Conservation (phyloP, 2,113 vertebrate genomes). For the Salvelinus namaycush region DNA sequence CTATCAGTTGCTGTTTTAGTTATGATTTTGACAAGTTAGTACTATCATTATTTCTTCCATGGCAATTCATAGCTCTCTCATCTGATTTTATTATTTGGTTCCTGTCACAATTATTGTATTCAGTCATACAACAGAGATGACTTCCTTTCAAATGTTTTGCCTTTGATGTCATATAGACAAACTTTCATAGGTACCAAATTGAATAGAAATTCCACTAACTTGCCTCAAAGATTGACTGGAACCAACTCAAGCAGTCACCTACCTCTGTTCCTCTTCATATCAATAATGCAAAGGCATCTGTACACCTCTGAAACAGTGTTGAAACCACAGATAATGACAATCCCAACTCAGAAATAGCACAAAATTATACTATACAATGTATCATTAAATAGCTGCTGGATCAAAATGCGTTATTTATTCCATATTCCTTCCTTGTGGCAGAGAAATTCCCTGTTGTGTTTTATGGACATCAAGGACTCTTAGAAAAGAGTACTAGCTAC, state of each 20-base stretch:
- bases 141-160: conserved; percentile 65
- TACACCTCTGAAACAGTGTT: neutral
- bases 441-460: neutral
- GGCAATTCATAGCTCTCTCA: conserved; percentile 46
- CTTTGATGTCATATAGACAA: conserved; percentile 64
- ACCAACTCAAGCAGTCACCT: conserved; percentile 46
- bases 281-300: conserved; percentile 7
- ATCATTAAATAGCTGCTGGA: neutral
- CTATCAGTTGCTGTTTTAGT: conserved; percentile 58
- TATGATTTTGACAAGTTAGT: conserved; percentile 36
- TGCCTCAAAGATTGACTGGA: conserved; percentile 53
- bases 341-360: neutral
- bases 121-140: conserved; percentile 52
- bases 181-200: conserved; percentile 67
- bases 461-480: neutral
- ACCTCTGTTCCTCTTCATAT: neutral
- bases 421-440: neutral
- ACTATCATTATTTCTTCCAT: conserved; percentile 41
- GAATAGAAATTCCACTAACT: conserved; percentile 62
- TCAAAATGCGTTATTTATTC: neutral
- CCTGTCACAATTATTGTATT: conserved; percentile 55
- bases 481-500: neutral
- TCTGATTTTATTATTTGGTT: conserved; percentile 60
- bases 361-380: neutral
- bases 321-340: conserved; percentile 3